phyloP scores from a whole-genome alignment of 2,797 vertebrate genomes.

The Cirrhinus molitorella region DNA sequence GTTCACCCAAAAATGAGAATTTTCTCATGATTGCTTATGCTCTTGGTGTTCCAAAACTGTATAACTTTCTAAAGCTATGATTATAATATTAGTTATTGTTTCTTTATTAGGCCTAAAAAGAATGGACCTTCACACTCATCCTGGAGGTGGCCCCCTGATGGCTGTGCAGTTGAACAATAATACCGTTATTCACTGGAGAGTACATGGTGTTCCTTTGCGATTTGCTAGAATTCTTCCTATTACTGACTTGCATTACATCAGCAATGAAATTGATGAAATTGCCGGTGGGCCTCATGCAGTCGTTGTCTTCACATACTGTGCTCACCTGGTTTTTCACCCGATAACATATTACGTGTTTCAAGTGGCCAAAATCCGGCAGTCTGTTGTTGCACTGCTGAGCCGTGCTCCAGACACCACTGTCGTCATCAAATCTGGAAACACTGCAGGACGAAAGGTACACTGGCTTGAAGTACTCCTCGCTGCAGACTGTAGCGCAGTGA shows the following conservation, averaged over 20 bases:
- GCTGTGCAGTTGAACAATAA: neutral
- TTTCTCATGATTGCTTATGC: no score
- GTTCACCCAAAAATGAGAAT: no score
- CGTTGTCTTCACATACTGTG: neutral
- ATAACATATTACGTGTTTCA: neutral
- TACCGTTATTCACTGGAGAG: neutral
- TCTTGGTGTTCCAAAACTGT: neutral
- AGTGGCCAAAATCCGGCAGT: neutral
- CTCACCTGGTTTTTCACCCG: neutral
- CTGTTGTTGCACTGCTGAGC: neutral
- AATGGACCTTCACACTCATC: neutral
- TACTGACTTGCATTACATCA: neutral
- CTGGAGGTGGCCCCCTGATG: neutral
- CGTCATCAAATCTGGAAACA: constrained; percentile 31
- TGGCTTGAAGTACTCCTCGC: no score
- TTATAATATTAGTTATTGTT: neutral
- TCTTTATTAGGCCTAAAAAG: neutral
- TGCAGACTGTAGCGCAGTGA: no score
- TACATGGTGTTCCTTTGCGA: neutral
- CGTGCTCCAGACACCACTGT: neutral
- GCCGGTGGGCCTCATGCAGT: neutral
- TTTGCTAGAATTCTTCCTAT: neutral
- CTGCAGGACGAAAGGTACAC: neutral
- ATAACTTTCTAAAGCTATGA: neutral
- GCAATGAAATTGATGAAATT: neutral